These are phyloP conservation scores for Pelosia muscerda DNA, from an alignment of 2,888 invertebrate genomes.

Conservation along the genomic window DNA sequence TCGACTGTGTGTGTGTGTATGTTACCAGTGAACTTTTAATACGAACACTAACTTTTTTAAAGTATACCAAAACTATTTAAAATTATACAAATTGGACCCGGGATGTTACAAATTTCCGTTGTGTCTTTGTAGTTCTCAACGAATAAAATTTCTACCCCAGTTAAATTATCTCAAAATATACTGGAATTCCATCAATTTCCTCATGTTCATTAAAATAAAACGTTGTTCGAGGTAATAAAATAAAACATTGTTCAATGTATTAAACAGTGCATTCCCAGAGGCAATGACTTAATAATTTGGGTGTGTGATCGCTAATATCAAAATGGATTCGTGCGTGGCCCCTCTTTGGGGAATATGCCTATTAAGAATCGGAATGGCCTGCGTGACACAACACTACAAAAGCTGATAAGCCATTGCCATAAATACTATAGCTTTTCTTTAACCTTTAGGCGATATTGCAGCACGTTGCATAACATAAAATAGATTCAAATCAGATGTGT, in stretches of 20 bases:
- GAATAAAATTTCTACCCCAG: too few species aligned
- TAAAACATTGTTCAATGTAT: constrained; percentile 40
- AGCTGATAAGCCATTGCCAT: constrained; percentile 31
- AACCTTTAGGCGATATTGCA: constrained; percentile 8
- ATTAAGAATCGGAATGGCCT: constrained; percentile 50
- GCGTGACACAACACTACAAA: constrained; percentile 51
- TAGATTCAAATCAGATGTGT: background rate
- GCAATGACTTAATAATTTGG: constrained; percentile 59
- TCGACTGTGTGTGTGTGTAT: too few species aligned
- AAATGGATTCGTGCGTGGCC: constrained; percentile 57
- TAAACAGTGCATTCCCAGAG: constrained; percentile 46
- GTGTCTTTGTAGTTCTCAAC: too few species aligned
- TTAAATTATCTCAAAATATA: background rate
- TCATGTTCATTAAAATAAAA: background rate
- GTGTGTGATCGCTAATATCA: constrained; percentile 59
- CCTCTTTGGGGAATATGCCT: constrained; percentile 51
- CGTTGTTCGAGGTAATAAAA: constrained; percentile 38
- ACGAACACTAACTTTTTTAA: too few species aligned
- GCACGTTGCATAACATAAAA: background rate
- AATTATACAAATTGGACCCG: too few species aligned
- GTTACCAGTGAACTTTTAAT: too few species aligned
- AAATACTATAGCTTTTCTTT: constrained; percentile 22
- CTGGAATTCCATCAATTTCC: background rate
- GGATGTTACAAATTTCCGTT: too few species aligned
- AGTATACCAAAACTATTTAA: too few species aligned